Base-by-base conservation (phyloP, 2,888 invertebrate species). In the Trissonchulus latispiculum region DNA sequence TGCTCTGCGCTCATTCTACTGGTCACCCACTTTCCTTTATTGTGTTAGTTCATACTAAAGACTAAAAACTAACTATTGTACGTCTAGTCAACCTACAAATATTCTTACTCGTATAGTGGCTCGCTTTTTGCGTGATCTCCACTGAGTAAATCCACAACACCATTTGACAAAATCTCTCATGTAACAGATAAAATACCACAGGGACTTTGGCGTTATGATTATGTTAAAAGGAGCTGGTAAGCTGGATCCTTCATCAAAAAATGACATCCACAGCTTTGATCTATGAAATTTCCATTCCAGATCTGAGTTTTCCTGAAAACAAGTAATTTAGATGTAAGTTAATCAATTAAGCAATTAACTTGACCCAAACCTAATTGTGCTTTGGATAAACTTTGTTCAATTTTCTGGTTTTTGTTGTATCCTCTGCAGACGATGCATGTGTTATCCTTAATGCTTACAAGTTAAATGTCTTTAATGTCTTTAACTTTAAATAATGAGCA, bases 221-320 rank as follows among this genome's bases (percentile, higher is more conserved):
- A 87, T 82, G 79, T 87, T 87, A 80, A 87, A 87, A 0, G 87
- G 87, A 0, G 87, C 83, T 0, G 87, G 86, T 0, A 87, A 81
- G n/a, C 86, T 86, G 29, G 85, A 86, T 1, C 87, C 87, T 75
- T 87, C 86, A 77, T 87, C 87, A 78, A 87, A 87, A 78, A 87
- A 87, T n/a, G 86, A 85, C 85, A 87, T 87, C 87, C 87, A 87
- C 37, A 87, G 80, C 76, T 87, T 87, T 32, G 87, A 86, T 3
- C 87, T 82, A 59, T 86, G 86, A 79, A 87, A 87, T 78, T 87
- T 87, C 87, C 87, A 87, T 77, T 87, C 87, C 77, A 86, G 82
- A 77, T 87, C 87, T 0, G 87, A 86, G 79, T 87, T 87, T 76
- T 87, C 86, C 86, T 87, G 78, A 74, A 32, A 76, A n/a, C 23